A percentile compares a stretch with the other conserved stretches of the same genome.
phyloP scores from a whole-genome alignment of 1,140 invertebrate genomes.

The Ctenoplectra terminalis region DNA sequence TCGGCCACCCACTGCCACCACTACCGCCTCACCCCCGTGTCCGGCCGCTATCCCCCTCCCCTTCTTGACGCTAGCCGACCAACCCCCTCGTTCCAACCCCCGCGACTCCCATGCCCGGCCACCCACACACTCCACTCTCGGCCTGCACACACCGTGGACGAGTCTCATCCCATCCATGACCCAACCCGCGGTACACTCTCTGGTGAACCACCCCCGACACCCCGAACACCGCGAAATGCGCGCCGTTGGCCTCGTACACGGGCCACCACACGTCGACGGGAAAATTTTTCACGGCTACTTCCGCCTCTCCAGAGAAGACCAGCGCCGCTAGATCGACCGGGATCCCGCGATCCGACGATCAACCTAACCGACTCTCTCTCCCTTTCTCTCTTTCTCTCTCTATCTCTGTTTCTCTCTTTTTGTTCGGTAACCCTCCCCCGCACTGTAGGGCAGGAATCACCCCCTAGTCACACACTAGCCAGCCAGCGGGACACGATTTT shows the following conservation, averaged over 20 bases:
- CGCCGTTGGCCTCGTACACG: conserved; percentile 71
- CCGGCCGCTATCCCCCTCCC: conserved; percentile 5
- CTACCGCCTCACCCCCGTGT: conserved; percentile 60
- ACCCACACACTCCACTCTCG: conserved; percentile 40
- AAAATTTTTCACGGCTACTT: conserved; percentile 78
- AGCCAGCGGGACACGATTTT: conserved; percentile 56
- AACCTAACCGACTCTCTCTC: conserved; percentile 33
- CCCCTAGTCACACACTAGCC: not conserved
- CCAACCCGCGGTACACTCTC: conserved; percentile 78
- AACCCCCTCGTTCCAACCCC: conserved; percentile 6
- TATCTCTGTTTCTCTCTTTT: not conserved
- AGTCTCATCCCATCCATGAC: conserved; percentile 69
- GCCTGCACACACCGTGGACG: conserved; percentile 57
- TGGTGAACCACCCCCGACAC: conserved; percentile 82
- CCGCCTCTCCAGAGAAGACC: conserved; percentile 69
- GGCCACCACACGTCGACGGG: conserved; percentile 76
- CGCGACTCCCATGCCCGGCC: not conserved
- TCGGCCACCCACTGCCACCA: conserved; percentile 75
- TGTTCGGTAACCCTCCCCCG: not conserved
- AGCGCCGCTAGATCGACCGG: conserved; percentile 65
- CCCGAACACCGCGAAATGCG: conserved; percentile 80
- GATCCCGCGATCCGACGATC: conserved; percentile 69
- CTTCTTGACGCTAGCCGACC: conserved; percentile 9
- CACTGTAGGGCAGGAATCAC: not conserved
- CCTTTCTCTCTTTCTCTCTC: not conserved